Base-by-base conservation (phyloP, 2,888 invertebrate genomes). In the Dendrolimus houi region DNA sequence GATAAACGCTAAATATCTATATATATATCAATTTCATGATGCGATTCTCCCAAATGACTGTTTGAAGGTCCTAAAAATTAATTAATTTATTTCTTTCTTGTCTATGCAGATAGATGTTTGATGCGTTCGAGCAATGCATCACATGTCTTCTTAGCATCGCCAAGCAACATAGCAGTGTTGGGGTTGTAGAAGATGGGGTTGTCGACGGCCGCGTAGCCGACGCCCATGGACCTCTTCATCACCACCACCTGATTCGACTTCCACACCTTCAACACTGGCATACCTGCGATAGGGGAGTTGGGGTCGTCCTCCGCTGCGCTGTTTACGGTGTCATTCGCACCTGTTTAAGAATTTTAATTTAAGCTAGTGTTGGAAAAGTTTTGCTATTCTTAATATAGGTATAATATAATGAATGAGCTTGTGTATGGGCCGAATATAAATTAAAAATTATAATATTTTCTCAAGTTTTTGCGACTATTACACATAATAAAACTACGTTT, bases 181-280 rank as follows among this genome's bases (percentile, higher is more conserved):
- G 94, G 93, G 79, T 96, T 97, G 91, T 96, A 97, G 92, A 97
- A 97, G 64, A 97, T 94, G 8, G 97, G 97, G 83, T 97, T 97
- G 83, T 97, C 97, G 0, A 97, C 97, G 0, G 97, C 97, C 0
- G 97, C 97, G 80, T 97, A 97, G 1, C 97, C 94, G 0, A 96
- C 96, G 56, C 96, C 97, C 72, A 97, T 92, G 0, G 96, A 95
- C 68, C 97, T 91, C 89, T 97, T 97, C 96, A 97, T 96, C 9
- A 97, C 96, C 55, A 97, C 94, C 54, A 96, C 96, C 92, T 97
- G 95, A 69, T 96, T 94, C 0, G 97, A 92, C 69, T 94, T 94
- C 97, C 97, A 97, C 7, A 97, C 97, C 85, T 94, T 93, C 54
- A 97, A 92, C 0, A 97, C 97, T 0, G 97, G 97, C 97, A 97